These are phyloP conservation scores for Macrosiphum euphorbiae DNA, from an alignment of 2,888 invertebrate genomes.

Conservation along the genomic window DNA sequence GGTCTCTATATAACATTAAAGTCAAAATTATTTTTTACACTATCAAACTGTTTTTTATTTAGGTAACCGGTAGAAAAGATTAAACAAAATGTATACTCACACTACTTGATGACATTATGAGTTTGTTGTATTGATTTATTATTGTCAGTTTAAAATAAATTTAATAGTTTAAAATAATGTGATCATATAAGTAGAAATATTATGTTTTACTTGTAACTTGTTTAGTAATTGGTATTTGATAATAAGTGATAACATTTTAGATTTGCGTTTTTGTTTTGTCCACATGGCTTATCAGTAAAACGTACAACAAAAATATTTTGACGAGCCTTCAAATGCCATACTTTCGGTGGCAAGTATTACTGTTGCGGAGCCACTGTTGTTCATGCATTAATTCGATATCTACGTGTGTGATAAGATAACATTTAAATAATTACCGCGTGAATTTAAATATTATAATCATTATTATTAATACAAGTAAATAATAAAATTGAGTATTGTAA, in stretches of 20 bases:
- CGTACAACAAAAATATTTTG: not conserved
- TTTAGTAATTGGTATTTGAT: not conserved
- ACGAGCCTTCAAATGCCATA: too few species aligned
- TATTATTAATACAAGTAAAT: too few species aligned
- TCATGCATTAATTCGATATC: too few species aligned
- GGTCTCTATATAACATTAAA: slow-evolving; percentile 65
- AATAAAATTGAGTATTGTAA: too few species aligned
- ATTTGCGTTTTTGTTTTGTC: not conserved
- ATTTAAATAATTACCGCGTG: too few species aligned
- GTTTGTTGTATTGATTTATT: not conserved
- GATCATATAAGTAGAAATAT: not conserved
- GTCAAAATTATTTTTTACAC: not conserved
- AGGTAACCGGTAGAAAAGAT: not conserved
- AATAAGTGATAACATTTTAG: not conserved
- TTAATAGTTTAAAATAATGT: not conserved
- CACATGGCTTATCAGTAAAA: not conserved
- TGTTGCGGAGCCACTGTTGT: too few species aligned
- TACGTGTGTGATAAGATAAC: too few species aligned
- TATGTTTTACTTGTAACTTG: not conserved
- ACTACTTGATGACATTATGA: slow-evolving; percentile 42
- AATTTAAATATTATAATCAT: too few species aligned
- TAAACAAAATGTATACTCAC: slow-evolving; percentile 10
- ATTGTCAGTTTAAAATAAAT: not conserved
- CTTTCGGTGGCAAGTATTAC: too few species aligned
- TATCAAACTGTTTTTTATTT: not conserved